Evolutionary conservation across 2,113 vertebrate genomes (phyloP).

Genomic region (Colius striatus): DNA sequence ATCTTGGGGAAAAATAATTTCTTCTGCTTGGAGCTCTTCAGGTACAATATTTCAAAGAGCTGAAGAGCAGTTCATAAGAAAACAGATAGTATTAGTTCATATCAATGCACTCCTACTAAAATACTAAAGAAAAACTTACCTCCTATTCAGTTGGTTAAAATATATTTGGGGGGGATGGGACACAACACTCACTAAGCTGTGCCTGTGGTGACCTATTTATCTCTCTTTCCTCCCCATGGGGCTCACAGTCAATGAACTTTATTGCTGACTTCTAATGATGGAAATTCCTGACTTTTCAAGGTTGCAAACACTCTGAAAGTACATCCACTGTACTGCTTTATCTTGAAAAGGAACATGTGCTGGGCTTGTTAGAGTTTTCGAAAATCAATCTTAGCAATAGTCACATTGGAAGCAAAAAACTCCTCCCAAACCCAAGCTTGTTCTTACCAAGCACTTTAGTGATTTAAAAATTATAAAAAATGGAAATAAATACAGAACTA

Average conservation of each 20-base stretch:
- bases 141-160: background rate
- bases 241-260: background rate
- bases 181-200: background rate
- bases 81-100: background rate
- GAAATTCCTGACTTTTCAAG: background rate
- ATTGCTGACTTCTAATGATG: background rate
- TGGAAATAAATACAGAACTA: background rate
- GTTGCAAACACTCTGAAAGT: background rate
- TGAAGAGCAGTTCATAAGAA: background rate
- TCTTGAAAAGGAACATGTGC: background rate
- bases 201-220: background rate
- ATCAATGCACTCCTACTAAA: background rate
- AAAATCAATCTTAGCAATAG: background rate
- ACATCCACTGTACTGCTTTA: background rate
- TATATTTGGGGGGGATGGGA: background rate
- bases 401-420: accelerated
- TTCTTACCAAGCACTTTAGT: background rate
- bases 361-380: accelerated
- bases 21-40: background rate
- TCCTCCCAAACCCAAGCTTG: background rate
- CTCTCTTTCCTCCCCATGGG: background rate
- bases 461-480: background rate
- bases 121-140: background rate
- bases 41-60: background rate
- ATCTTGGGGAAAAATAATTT: background rate